phyloP scores from a whole-genome alignment of 2,113 vertebrate genomes.

The Mellivora capensis region DNA sequence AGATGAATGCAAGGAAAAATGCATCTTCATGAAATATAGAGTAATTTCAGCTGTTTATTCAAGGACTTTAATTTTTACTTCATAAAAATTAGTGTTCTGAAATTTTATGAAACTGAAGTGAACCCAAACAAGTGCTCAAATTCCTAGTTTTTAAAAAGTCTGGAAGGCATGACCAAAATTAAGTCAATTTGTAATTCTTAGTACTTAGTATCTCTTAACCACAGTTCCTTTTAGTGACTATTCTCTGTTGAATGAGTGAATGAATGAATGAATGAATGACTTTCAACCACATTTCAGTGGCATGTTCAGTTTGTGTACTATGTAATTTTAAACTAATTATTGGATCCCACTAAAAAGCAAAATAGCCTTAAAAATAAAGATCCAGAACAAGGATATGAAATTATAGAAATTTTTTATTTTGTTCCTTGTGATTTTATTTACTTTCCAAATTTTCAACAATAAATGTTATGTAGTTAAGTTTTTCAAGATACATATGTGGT shows the following conservation, averaged over 20 bases:
- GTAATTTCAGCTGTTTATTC: conserved; percentile 29
- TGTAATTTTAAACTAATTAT: conserved; percentile 18
- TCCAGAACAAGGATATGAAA: not conserved
- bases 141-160: conserved; percentile 21
- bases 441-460: conserved; percentile 31
- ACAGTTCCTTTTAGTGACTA: not conserved
- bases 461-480: not conserved
- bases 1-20: conserved; percentile 44
- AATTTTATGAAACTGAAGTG: conserved; percentile 10
- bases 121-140: not conserved
- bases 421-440: not conserved
- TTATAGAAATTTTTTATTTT: conserved; percentile 43
- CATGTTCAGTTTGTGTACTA: conserved; percentile 16
- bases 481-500: not conserved
- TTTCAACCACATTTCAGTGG: not conserved
- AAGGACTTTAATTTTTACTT: conserved; percentile 48
- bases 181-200: conserved; percentile 35
- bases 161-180: conserved; percentile 3
- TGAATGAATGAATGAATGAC: conserved; percentile 13
- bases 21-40: conserved; percentile 25
- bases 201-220: not conserved
- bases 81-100: conserved; percentile 32
- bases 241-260: conserved; percentile 19
- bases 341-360: not conserved
- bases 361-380: conserved; percentile 27